Evolutionary conservation across 1,140 invertebrate genomes (phyloP), one percentile per base, ranked within the genome.

Genomic region (Eueides isabella): DNA sequence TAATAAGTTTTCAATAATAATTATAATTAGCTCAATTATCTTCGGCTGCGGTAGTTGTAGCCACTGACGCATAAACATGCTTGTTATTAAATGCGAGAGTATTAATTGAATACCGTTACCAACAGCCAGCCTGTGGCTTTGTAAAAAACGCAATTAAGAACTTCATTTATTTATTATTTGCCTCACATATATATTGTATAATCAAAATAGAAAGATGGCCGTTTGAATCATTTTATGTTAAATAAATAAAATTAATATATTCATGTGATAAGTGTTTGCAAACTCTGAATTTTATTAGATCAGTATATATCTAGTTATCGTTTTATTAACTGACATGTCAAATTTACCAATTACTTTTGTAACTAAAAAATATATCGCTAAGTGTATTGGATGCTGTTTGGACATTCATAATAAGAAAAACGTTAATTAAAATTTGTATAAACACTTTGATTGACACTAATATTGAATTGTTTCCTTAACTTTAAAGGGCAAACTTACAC

Each of bases 81-180:
- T 77, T 77, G 75, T 38, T 82, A 81, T 86, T 85, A 85, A 82
- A 80, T 65, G 66, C 78, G 48, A 19, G 38, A 12, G 78, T 77
- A 81, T 84, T 84, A 86, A 85, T 85, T 84, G 77, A 80, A 84
- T 35, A 67, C 65, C 61, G 65, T 63, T 67, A 63, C 33, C 35
- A 14, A 41, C 55, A 62, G 48, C 61, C 69, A 62, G 23, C 61
- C 63, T 66, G 44, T 67, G 78, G 19, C 48, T 55, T 3, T 55
- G 48, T 55, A 55, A 55, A 55, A 55, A 79, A 81, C 79, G 74
- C 72, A 79, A 76, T 80, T 77, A 79, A 72, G 68, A 55, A 55
- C 48, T 55, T 11, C 48, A 55, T 55, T 26, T 55, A 38, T 26
- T 55, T 23, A 23, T 26, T 26, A 23, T 55, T 55, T 55, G 48